phyloP scores from a whole-genome alignment of 2,888 invertebrate species.

The Cenopis cana region DNA sequence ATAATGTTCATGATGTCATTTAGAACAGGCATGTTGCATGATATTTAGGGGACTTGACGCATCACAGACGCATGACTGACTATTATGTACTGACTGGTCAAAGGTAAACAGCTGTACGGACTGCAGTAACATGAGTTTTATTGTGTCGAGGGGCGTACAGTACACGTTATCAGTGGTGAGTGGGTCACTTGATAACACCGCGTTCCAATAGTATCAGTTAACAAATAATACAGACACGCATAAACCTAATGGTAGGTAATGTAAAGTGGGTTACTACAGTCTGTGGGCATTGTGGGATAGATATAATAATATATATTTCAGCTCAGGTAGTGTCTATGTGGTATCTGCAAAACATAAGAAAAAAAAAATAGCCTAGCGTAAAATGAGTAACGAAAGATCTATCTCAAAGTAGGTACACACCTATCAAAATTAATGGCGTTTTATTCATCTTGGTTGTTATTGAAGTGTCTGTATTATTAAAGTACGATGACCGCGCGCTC shows the following conservation, averaged over 20 bases:
- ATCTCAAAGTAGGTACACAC: too few relatives aligned
- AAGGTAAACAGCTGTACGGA: slow-evolving; percentile 35
- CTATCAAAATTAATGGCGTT: background rate
- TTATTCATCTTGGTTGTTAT: slow-evolving; percentile 11
- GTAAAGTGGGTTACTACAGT: background rate
- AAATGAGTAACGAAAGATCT: too few relatives aligned
- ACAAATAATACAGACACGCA: background rate
- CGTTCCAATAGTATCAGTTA: slow-evolving; percentile 35
- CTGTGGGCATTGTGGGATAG: too few relatives aligned
- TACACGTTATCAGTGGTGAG: slow-evolving; percentile 36
- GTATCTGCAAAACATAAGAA: too few relatives aligned
- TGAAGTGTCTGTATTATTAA: slow-evolving; percentile 5
- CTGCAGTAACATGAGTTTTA: slow-evolving; percentile 33
- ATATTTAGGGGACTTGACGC: slow-evolving; percentile 19
- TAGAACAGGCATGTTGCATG: background rate
- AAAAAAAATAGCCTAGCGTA: too few relatives aligned
- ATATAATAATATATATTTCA: too few relatives aligned
- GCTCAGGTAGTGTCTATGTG: too few relatives aligned
- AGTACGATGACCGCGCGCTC: slow-evolving; percentile 30
- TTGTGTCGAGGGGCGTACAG: slow-evolving; percentile 38
- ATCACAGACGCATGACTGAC: slow-evolving; percentile 23
- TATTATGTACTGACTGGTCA: too few relatives aligned
- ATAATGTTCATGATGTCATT: background rate
- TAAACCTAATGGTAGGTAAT: background rate
- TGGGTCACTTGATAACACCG: slow-evolving; percentile 44